Evolutionary conservation across 2,797 vertebrate genomes (phyloP).

Genomic region (Myioborus miniatus): DNA sequence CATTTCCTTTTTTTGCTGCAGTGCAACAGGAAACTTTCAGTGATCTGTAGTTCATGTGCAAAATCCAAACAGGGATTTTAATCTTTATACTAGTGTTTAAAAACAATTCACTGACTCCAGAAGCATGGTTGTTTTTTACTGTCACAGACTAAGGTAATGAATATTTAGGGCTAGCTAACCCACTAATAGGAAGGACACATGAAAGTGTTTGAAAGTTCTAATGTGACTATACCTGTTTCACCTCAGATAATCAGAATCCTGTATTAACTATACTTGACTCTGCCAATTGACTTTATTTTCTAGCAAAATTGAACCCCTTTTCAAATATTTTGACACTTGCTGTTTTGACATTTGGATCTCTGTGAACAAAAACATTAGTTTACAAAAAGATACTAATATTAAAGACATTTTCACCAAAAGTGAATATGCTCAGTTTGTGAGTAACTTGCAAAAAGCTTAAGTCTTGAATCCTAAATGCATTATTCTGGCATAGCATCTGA

Average conservation of each 20-base stretch:
- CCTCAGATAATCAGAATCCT: neutral
- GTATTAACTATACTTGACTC: neutral
- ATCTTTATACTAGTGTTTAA: conserved; percentile 22
- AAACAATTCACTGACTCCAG: conserved; percentile 20
- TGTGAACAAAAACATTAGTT: conserved; percentile 19
- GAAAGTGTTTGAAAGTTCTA: neutral
- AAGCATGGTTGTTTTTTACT: conserved; percentile 38
- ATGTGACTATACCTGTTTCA: neutral
- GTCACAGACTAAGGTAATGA: neutral
- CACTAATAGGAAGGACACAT: neutral
- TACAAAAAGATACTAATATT: conserved; percentile 2
- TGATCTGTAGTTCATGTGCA: conserved; percentile 60
- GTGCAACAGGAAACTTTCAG: conserved; percentile 63
- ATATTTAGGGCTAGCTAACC: neutral
- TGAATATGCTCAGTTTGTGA: conserved; percentile 26
- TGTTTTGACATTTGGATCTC: conserved; percentile 13
- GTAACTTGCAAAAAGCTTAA: neutral
- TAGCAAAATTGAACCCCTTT: neutral
- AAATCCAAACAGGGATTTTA: conserved; percentile 40
- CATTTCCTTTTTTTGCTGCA: conserved; percentile 61
- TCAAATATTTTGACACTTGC: conserved; percentile 9
- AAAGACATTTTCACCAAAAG: conserved; percentile 43
- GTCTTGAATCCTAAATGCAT: neutral
- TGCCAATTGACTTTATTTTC: conserved; percentile 13
- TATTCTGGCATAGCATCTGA: neutral